Evolutionary conservation across 2,797 vertebrate genomes (phyloP).

Genomic region (Heliangelus exortis): DNA sequence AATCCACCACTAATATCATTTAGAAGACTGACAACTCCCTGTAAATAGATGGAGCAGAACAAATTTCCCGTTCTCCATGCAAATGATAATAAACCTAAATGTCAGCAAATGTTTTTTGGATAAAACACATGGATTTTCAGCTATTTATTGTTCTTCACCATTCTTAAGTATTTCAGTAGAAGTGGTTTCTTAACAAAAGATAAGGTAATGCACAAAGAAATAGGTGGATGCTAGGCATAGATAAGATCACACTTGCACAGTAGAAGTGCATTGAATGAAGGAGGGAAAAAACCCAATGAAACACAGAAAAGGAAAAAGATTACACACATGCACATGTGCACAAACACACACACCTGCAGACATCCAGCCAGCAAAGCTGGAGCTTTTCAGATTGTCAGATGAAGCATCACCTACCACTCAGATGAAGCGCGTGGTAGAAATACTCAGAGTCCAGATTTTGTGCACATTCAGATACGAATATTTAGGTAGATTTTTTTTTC

Average conservation of each 20-base stretch:
- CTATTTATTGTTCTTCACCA: slow-evolving; percentile 4
- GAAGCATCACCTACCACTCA: background rate
- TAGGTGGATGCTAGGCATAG: background rate
- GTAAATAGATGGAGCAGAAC: slow-evolving; percentile 27
- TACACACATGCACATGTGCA: background rate
- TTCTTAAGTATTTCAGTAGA: slow-evolving; percentile 38
- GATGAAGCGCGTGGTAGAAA: background rate
- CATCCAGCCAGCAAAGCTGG: background rate
- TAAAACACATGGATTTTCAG: slow-evolving; percentile 12
- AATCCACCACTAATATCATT: slow-evolving; percentile 68
- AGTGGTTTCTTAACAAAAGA: slow-evolving; percentile 30
- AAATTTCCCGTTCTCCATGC: slow-evolving; percentile 29
- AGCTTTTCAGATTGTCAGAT: background rate
- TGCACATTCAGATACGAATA: slow-evolving; percentile 9
- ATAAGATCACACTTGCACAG: background rate
- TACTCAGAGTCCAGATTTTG: background rate
- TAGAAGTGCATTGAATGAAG: background rate
- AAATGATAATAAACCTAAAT: background rate
- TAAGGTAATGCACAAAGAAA: slow-evolving; percentile 15
- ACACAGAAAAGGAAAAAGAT: background rate
- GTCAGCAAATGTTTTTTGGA: slow-evolving; percentile 21
- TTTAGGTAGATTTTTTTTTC: slow-evolving; percentile 51
- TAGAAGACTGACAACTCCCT: slow-evolving; percentile 55
- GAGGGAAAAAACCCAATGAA: background rate
- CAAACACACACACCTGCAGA: background rate